These are phyloP conservation scores for Tenthredo scrophulariae DNA, from an alignment of 2,888 invertebrate species.

Conservation along the genomic window DNA sequence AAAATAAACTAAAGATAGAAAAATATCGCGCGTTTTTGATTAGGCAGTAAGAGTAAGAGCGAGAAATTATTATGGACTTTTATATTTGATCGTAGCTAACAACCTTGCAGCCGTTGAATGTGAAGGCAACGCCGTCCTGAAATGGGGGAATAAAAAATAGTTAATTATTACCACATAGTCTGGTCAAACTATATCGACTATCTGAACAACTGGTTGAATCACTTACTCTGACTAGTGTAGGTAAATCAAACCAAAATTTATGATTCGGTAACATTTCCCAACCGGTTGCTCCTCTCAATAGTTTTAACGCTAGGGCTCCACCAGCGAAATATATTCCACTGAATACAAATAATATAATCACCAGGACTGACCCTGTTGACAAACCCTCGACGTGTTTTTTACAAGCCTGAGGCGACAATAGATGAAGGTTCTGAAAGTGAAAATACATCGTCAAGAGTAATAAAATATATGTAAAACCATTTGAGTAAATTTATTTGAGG, in stretches of 20 bases:
- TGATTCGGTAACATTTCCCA: constrained; percentile 87
- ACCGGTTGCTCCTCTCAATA: constrained; percentile 86
- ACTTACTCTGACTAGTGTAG: constrained; percentile 84
- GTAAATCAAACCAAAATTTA: constrained; percentile 86
- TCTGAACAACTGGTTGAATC: neutral
- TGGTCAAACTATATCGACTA: constrained; percentile 13
- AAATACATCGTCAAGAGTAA: neutral
- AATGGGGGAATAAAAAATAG: constrained; percentile 65
- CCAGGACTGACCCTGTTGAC: constrained; percentile 83
- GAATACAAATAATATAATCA: constrained; percentile 83
- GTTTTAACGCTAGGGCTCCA: constrained; percentile 84
- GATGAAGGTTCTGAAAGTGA: constrained; percentile 79
- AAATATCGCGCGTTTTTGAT: neutral
- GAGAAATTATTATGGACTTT: constrained; percentile 53
- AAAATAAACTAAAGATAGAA: neutral
- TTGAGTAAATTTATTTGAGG: neutral
- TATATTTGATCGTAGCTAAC: constrained; percentile 81
- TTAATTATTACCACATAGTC: neutral
- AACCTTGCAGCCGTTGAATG: constrained; percentile 82
- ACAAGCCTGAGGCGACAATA: constrained; percentile 80
- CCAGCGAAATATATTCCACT: constrained; percentile 83
- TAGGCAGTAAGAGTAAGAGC: neutral
- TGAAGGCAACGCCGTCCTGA: constrained; percentile 84
- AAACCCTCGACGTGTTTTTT: constrained; percentile 77
- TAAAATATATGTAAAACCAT: too few relatives aligned